A percentile compares a stretch with the other conserved stretches of the same genome.
Conservation (phyloP, 1,140 invertebrate species). For the Drosophila lacertosa region DNA sequence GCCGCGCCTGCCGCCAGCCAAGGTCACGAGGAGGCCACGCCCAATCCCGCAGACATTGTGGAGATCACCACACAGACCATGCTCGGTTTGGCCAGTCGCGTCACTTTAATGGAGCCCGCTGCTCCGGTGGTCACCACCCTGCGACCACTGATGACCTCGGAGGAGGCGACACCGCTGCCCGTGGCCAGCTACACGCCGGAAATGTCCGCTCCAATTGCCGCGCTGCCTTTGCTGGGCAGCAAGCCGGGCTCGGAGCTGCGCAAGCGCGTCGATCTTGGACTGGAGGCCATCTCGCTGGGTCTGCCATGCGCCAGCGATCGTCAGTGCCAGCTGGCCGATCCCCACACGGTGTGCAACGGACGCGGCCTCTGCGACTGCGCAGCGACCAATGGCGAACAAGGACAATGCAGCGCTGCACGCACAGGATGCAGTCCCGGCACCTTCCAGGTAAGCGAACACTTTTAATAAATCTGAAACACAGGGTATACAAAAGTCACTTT, state of each 20-base stretch:
- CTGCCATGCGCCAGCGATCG: slow-evolving; percentile 89
- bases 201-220: slow-evolving; percentile 13
- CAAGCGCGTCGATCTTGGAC: slow-evolving; percentile 85
- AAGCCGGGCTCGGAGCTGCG: slow-evolving; percentile 64
- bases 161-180: slow-evolving; percentile 65
- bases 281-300: slow-evolving; percentile 90
- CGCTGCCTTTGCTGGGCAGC: slow-evolving; percentile 16
- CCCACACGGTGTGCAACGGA: slow-evolving; percentile 89
- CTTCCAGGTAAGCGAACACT: slow-evolving; percentile 88
- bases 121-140: slow-evolving; percentile 76
- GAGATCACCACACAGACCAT: slow-evolving; percentile 84
- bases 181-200: slow-evolving; percentile 22
- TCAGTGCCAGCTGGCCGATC: slow-evolving; percentile 92
- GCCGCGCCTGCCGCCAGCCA: slow-evolving; percentile 15
- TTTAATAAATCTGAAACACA: no score
- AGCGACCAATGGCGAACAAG: slow-evolving; percentile 70
- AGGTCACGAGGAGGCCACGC: slow-evolving; percentile 64
- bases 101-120: slow-evolving; percentile 84
- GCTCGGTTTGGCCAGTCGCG: slow-evolving; percentile 81
- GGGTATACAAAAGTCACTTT: no score
- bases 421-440: slow-evolving; percentile 92
- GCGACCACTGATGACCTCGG: slow-evolving; percentile 65
- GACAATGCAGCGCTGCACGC: slow-evolving; percentile 88
- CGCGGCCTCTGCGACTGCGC: slow-evolving; percentile 92
- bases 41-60: slow-evolving; percentile 70